Evolutionary conservation across 2,888 invertebrate species (phyloP), one percentile per base, ranked within the genome.

Genomic region (Drosophila sordidula): DNA sequence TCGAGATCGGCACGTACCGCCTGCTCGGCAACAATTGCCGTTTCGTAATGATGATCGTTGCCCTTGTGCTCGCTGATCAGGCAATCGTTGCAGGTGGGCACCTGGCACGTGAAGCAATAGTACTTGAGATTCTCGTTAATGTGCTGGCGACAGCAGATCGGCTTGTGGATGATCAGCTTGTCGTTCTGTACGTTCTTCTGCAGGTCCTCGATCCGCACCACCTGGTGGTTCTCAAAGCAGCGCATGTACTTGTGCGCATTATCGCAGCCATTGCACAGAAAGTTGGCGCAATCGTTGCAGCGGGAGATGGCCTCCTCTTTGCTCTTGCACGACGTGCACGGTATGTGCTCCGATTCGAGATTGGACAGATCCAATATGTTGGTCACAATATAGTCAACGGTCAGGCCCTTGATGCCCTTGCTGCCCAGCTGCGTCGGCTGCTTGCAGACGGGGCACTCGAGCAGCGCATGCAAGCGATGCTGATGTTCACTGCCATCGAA

Each of bases 231-330:
- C 92, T 98, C 98, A 91, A 99, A 99, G 93, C 98, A 98, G 79
- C 98, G 95, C 98, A 98, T 98, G 90, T 96, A 98, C 92, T 97
- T 96, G 92, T 99, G 98, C 64, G 98, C 98, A 41, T 97, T 97
- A 89, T 98, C 97, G 93, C 98, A 99, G 91, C 97, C 97, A 71
- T 96, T 95, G 93, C 98, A 98, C 51, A 99, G 93, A 91, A 98
- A 97, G 92, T 97, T 97, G 89, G 97, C 97, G 93, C 98, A 99
- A 91, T 98, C 98, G 84, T 96, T 96, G 93, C 98, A 99, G 69
- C 98, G 95, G 11, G 98, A 98, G 52, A 98, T 96, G 14, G 98
- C 98, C 87, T 96, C 95, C 93, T 98, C 98, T 93, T 97, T 97
- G 87, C 98, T 96, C 91, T 98, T 98, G 94, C 98, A 99, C 75